Conservation (phyloP, 2,113 vertebrate species). For the Blennius ocellaris region DNA sequence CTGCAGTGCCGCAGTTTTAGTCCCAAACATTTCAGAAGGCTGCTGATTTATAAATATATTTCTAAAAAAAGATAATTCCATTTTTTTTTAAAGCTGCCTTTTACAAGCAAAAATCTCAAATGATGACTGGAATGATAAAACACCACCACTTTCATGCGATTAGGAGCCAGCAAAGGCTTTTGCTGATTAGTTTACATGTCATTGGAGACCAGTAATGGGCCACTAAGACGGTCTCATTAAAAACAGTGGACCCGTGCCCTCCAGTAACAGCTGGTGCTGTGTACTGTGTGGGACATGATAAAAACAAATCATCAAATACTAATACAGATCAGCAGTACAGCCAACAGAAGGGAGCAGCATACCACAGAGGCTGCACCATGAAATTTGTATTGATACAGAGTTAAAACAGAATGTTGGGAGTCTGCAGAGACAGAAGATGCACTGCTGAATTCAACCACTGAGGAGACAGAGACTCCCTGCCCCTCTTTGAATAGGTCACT, state of each 20-base stretch:
- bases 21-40: not conserved
- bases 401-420: constrained; percentile 39
- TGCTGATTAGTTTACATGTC: constrained; percentile 68
- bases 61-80: not conserved
- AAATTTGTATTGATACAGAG: constrained; percentile 49
- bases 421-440: constrained; percentile 40
- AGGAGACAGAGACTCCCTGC: constrained; percentile 53
- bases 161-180: constrained; percentile 53
- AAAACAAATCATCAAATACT: constrained; percentile 69
- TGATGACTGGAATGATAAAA: constrained; percentile 41
- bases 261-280: constrained; percentile 62
- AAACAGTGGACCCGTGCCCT: constrained; percentile 68
- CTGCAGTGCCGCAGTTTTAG: constrained; percentile 14
- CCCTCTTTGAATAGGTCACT: constrained; percentile 57
- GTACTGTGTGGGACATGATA: constrained; percentile 28
- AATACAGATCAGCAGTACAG: constrained; percentile 51
- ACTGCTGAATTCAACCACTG: constrained; percentile 29
- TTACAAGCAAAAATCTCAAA: constrained; percentile 22
- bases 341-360: constrained; percentile 23
- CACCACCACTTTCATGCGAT: constrained; percentile 49
- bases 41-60: constrained; percentile 1
- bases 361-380: constrained; percentile 24
- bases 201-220: constrained; percentile 71
- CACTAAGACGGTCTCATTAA: constrained; percentile 72
- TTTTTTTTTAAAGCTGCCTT: constrained; percentile 24